Base-by-base conservation (phyloP, 2,888 invertebrate genomes). In the Acronicta aceris region DNA sequence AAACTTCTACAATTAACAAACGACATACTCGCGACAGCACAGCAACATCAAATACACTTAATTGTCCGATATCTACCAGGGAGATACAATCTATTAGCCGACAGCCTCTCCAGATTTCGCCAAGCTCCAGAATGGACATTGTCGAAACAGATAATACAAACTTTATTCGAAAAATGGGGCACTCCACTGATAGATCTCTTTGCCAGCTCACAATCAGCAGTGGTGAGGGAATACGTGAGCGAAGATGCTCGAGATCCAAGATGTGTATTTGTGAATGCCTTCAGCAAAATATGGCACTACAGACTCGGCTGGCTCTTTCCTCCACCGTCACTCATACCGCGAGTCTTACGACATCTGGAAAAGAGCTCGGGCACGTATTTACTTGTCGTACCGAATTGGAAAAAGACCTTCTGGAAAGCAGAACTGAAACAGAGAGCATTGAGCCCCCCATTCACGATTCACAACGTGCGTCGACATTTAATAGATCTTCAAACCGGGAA, bases 221-320 rank as follows among this genome's bases (percentile, higher is more conserved):
- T 74, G 1, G 67, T 74, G 10, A 15, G 45, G 9, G 8, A 40
- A 25, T 71, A 77, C 52, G 69, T 71, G 8, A 67, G 52, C 54
- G 55, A 63, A 15, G 58, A 46, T 46, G 49, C 48, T 1, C 21
- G 21, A 33, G 71, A 68, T 42, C 41, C 10, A 6, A 33, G 33
- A 9, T 42, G 56, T 27, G 15, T 27, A 36, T 71, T 62, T 30
- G 52, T 45, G 12, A 54, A 73, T 21, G 71, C 71, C 1, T 73
- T 73, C 73, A 74, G 74, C 51, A 15, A 51, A 36, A 15, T 47
- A 13, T 75, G 78, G 75, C 30, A 65, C 8, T 75, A 53, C 71
- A 38, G 53, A 4, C 63, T 75, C 3, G 74, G 65, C 0, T 78
- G 76, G 75, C 12, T 74, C 0, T 76, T 78, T n/a, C 75, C 74